Base-by-base conservation (phyloP, 2,113 vertebrate species). In the Microcebus jonahi region DNA sequence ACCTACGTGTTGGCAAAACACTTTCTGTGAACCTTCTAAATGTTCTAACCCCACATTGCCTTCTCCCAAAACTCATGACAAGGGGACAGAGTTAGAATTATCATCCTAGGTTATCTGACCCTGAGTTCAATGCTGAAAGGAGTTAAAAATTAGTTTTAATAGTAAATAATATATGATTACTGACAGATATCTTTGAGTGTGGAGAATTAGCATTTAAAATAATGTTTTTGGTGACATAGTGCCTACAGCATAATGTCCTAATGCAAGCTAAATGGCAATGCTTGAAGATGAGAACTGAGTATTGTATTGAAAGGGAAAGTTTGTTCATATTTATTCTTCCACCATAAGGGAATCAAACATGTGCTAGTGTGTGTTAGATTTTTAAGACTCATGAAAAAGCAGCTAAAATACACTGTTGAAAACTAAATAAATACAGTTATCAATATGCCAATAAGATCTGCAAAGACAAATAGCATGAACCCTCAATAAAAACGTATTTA, bases 131-230 rank as follows among this genome's bases (percentile, higher is more conserved):
- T 63, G 59, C 80, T 90, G 15, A 77, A 34, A 94, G 34, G 61
- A 87, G 45, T 36, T 73, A 50, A 87, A 5, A 14, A 36, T 86
- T 80, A 71, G 59, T 95, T 92, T 95, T 90, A 87, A 59, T 93
- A 79, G 36, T 88, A 90, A 94, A 93, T 95, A 94, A 84, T 89
- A 76, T 25, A 36, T 88, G 91, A 95, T 91, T 96, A 88, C 67
- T 92, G 71, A 87, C 45, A 96, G 75, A 55, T 96, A 68, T 70
- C 36, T 96, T 85, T 73, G 73, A 55, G 21, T 50, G 75, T 93
- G 88, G 76, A 67, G 25, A 92, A 95, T 48, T 82, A 11, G 10
- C 84, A 91, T 55, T 77, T 68, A 59, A 95, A 90, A 67, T 76
- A 65, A 65, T 88, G 27, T 68, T 83, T 87, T 88, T 48, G n/a